Evolutionary conservation across 2,888 invertebrate genomes (phyloP).

Genomic region (Calliscelio sp.): DNA sequence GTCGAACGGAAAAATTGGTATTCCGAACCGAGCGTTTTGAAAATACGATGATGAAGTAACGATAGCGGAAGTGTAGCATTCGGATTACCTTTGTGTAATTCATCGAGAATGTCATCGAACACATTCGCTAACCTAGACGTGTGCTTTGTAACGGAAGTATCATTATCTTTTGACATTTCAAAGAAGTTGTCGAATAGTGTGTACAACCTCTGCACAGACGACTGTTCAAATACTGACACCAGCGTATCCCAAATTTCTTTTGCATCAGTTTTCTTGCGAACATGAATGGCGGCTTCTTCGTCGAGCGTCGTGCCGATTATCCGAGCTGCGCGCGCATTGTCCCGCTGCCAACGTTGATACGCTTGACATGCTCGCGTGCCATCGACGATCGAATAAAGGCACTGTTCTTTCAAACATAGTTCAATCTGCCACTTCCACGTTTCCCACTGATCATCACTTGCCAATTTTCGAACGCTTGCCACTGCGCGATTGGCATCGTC

Average conservation of each 20-base stretch:
- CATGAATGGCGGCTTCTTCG: slow-evolving; percentile 71
- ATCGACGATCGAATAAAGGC: slow-evolving; percentile 68
- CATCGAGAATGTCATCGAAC: slow-evolving; percentile 65
- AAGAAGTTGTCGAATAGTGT: slow-evolving; percentile 73
- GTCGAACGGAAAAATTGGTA: slow-evolving; percentile 72
- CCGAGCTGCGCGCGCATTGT: slow-evolving; percentile 70
- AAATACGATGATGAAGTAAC: slow-evolving; percentile 73
- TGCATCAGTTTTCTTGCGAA: slow-evolving; percentile 72
- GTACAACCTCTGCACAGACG: slow-evolving; percentile 72
- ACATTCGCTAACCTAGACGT: slow-evolving; percentile 49
- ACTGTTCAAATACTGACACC: slow-evolving; percentile 72
- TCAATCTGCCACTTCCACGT: slow-evolving; percentile 77
- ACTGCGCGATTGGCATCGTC: neutral
- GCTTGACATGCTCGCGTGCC: slow-evolving; percentile 70
- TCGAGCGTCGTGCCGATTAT: slow-evolving; percentile 74
- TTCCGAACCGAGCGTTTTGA: slow-evolving; percentile 73
- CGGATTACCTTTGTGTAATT: slow-evolving; percentile 35
- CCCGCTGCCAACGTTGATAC: slow-evolving; percentile 70
- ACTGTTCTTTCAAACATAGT: slow-evolving; percentile 75
- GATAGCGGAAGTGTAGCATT: slow-evolving; percentile 56
- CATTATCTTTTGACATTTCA: slow-evolving; percentile 54
- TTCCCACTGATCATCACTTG: slow-evolving; percentile 73
- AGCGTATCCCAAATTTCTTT: slow-evolving; percentile 73
- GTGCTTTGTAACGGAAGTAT: slow-evolving; percentile 52
- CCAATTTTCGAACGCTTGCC: slow-evolving; percentile 64